Percentiles rank a stretch among this genome's conserved stretches.
Conservation (phyloP, 2,888 invertebrate species). For the Frankliniella intonsa region DNA sequence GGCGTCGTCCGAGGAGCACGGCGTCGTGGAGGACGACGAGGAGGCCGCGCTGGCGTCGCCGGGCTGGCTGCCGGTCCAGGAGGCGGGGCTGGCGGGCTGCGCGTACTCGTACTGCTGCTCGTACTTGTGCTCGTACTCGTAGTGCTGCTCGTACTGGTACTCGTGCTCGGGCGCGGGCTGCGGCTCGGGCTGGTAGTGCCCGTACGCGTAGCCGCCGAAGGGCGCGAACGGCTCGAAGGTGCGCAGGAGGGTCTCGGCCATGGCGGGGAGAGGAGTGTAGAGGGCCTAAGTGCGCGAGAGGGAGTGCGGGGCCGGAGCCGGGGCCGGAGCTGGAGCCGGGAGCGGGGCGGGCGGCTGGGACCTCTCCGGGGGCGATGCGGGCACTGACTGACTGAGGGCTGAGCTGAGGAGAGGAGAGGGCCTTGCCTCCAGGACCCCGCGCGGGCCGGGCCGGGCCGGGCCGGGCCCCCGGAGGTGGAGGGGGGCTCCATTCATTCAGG, state of each 20-base stretch:
- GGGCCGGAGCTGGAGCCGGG: background rate
- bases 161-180: background rate
- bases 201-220: background rate
- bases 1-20: background rate
- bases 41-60: background rate
- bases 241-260: background rate
- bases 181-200: background rate
- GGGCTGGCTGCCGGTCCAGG: background rate
- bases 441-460: background rate
- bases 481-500: conserved; percentile 9
- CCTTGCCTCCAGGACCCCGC: background rate
- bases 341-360: background rate
- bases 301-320: background rate
- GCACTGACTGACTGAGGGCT: background rate
- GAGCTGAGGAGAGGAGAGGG: too few species aligned
- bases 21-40: background rate
- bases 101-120: background rate
- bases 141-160: background rate
- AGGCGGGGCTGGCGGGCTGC: background rate
- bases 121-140: background rate
- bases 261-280: background rate
- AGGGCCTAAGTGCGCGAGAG: background rate
- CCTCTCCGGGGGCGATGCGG: background rate
- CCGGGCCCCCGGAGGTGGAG: background rate
- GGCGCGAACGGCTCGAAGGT: background rate